Evolutionary conservation across 2,113 vertebrate species (phyloP), one percentile per base, ranked within the genome.

Genomic region (Microcebus murinus): DNA sequence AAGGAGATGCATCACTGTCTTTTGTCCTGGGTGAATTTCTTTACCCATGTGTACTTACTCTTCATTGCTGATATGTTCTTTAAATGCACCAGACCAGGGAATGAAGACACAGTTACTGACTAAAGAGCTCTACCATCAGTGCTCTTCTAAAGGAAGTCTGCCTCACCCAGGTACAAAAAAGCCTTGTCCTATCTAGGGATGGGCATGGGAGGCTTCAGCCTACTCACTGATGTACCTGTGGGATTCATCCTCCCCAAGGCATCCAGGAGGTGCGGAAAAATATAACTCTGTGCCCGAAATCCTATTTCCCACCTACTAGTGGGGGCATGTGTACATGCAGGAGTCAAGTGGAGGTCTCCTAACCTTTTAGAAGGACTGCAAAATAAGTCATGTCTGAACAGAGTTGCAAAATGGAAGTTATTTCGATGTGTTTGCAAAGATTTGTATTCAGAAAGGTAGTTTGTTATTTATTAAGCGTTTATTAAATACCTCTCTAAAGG

Each of bases 401-500:
- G n/a, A 50, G 11, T 45, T 14, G 18, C 71, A 68, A 31, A 86
- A 10, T 25, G 48, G 61, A 90, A 18, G 52, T 48, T 45, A 77
- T 15, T 61, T 94, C 74, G 25, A 13, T 71, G 27, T n/a, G 36
- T 90, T 8, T 86, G 70, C 65, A 97, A 79, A 90, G 68, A 95
- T 36, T 36, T 93, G 76, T 93, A 84, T 91, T 95, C 92, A 87
- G 93, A 95, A 96, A 83, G 34, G 65, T 82, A 8, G 23, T 95
- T 77, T 87, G 42, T 88, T 92, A 85, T 87, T 97, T 96, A 94
- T 83, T 96, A 90, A 96, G 84, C 42, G 1, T 96, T 97, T 97
- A 97, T 95, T 97, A 95, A 96, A 97, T 94, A 85, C 50, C 89
- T 87, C 93, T 74, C 68, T 65, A 88, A 89, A 96, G 73, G 63